A percentile compares a stretch with the other conserved stretches of the same genome.
Conservation (phyloP, 1,140 invertebrate species). For the Melipona quadrifasciata region DNA sequence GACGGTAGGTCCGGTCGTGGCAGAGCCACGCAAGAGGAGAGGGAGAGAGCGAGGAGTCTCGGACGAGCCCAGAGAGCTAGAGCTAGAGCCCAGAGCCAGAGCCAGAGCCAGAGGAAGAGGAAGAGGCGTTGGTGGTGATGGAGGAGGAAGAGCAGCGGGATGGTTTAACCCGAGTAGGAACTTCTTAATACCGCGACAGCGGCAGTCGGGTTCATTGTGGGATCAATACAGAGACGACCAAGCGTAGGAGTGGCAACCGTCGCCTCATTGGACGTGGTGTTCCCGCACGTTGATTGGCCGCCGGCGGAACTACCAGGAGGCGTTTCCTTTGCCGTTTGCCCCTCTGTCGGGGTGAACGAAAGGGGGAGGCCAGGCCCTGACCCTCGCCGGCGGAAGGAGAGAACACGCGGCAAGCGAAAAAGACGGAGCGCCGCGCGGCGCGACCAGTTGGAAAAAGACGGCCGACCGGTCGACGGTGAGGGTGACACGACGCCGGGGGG, state of each 20-base stretch:
- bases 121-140: background rate
- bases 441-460: slow-evolving; percentile 74
- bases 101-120: background rate
- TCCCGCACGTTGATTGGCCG: slow-evolving; percentile 74
- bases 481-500: slow-evolving; percentile 74
- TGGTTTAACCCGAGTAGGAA: slow-evolving; percentile 75
- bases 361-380: slow-evolving; percentile 60
- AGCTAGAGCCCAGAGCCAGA: background rate
- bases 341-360: slow-evolving; percentile 58
- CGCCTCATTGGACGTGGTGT: slow-evolving; percentile 76
- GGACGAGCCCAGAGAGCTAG: slow-evolving; percentile 1
- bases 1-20: slow-evolving; percentile 14
- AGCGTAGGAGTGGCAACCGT: slow-evolving; percentile 79
- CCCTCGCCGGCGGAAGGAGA: slow-evolving; percentile 57
- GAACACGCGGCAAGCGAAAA: slow-evolving; percentile 61
- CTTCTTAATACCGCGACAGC: slow-evolving; percentile 78
- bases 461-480: slow-evolving; percentile 69
- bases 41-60: background rate
- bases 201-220: slow-evolving; percentile 79
- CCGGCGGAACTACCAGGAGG: slow-evolving; percentile 76
- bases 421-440: slow-evolving; percentile 50
- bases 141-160: slow-evolving; percentile 30
- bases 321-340: slow-evolving; percentile 66
- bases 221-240: slow-evolving; percentile 78
- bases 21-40: background rate